Evolutionary conservation across 2,888 invertebrate genomes (phyloP).

Genomic region (Lasioglossum calceatum): DNA sequence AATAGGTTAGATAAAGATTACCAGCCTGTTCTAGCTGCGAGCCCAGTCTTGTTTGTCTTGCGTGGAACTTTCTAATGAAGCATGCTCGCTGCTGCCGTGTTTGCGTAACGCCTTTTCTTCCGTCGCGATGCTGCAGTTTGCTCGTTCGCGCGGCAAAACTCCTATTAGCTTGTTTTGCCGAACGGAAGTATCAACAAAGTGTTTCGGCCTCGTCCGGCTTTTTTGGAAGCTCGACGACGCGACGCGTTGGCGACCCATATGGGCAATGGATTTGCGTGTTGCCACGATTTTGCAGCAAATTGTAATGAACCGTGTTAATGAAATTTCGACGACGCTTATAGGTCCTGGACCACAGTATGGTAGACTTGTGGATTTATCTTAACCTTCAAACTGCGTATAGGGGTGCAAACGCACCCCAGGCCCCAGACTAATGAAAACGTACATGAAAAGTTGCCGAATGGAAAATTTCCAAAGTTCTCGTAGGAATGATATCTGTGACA

Average conservation of each 20-base stretch:
- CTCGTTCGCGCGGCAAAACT: neutral
- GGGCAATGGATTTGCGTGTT: neutral
- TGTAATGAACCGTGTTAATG: neutral
- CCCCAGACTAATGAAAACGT: too few species aligned
- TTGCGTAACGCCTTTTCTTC: slow-evolving; percentile 10
- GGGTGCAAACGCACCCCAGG: too few species aligned
- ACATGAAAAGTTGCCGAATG: too few species aligned
- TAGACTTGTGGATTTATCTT: too few species aligned
- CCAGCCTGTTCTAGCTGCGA: neutral
- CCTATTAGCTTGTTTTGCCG: neutral
- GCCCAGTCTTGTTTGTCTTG: neutral
- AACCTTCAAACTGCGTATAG: too few species aligned
- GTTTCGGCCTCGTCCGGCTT: neutral
- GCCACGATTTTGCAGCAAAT: neutral
- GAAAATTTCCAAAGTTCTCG: too few species aligned
- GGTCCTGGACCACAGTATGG: too few species aligned
- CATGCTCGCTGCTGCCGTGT: neutral
- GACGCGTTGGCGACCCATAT: neutral
- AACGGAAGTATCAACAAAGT: neutral
- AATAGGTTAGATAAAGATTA: slow-evolving; percentile 12
- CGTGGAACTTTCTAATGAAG: slow-evolving; percentile 11
- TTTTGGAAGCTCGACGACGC: neutral
- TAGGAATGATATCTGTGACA: too few species aligned
- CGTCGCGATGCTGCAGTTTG: neutral
- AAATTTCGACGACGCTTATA: too few species aligned